Conservation (phyloP, 2,888 invertebrate species). For the Spisula subtruncata region DNA sequence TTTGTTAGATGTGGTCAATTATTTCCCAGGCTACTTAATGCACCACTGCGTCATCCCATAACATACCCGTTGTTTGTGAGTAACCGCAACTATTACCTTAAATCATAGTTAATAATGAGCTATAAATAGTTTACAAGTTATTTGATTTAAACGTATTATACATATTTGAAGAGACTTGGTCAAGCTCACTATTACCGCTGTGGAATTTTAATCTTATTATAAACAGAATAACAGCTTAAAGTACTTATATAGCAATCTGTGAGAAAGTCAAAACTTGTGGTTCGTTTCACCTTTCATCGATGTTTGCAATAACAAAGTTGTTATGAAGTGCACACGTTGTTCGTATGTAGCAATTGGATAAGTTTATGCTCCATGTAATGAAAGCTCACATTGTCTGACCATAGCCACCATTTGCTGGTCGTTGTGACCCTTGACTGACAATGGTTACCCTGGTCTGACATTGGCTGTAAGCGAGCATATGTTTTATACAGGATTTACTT, state of each 20-base stretch:
- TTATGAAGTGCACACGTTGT: too few relatives aligned
- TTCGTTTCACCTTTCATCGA: neutral
- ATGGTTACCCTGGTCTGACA: too few relatives aligned
- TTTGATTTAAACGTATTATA: neutral
- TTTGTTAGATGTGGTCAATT: neutral
- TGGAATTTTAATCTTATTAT: constrained; percentile 13
- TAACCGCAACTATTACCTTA: neutral
- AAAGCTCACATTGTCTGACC: too few relatives aligned
- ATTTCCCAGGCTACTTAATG: neutral
- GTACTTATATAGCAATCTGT: neutral
- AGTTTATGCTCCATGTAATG: too few relatives aligned
- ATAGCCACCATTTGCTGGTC: too few relatives aligned
- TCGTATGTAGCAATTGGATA: too few relatives aligned
- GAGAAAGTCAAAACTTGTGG: neutral
- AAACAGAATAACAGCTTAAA: constrained; percentile 11
- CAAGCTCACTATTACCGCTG: neutral
- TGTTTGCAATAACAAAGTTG: neutral
- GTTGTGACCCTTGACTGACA: too few relatives aligned
- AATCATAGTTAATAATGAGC: neutral
- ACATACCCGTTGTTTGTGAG: too few relatives aligned
- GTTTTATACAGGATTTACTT: too few relatives aligned
- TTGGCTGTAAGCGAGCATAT: too few relatives aligned
- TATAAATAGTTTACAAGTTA: constrained; percentile 6
- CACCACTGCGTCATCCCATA: neutral
- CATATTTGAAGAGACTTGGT: neutral